Base-by-base conservation (phyloP, 37 sponge, comb jelly and placozoan species). In the Cladorhizidae sp. region DNA sequence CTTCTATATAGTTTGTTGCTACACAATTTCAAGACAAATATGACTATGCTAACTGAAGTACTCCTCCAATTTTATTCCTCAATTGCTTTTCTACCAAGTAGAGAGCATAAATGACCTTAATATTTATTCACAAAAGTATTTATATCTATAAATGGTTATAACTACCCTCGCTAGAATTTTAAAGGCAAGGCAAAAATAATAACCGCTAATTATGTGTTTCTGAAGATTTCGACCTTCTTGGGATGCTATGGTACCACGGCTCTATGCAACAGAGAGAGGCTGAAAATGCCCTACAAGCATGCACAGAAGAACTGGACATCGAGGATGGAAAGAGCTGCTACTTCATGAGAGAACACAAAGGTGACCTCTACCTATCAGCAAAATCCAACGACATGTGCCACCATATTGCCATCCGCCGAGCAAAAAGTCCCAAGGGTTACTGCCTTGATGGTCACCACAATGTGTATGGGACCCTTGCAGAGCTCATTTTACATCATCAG, bases 241-340 rank as follows among this genome's bases (percentile, higher is more conserved):
- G 67, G 7, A 65, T 31, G 35, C 12, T 65, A 32, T 65, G 67
- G 67, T 65, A 65, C 36, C 67, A 65, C 35, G 67, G 67, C 26
- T 17, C 35, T 32, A 65, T 31, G 36, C 31, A 28, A 9, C 67
- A 32, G 12, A 65, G 35, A 31, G 67, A 65, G 32, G 67, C 67
- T 14, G 67, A 65, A 32, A 29, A 65, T 14, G 5, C 32, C 17
- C 67, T 65, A 32, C 33, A 32, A 33, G 20, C 67, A 3, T 65
- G 35, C 12, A 3, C 18, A 65, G 67, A 65, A 5, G 67, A 65
- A 45, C 49, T 45, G 49, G 49, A 45, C 9, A 45, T 12, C 5
- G 9, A 9, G 8, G 9, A 45, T 45, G 49, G 5, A 12, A 12
- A n/a, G 26, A 61, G 31, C 36, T 65, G 67, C 32, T 65, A 65